Conservation (phyloP, 2,797 vertebrate species). For the Artibeus lituratus region DNA sequence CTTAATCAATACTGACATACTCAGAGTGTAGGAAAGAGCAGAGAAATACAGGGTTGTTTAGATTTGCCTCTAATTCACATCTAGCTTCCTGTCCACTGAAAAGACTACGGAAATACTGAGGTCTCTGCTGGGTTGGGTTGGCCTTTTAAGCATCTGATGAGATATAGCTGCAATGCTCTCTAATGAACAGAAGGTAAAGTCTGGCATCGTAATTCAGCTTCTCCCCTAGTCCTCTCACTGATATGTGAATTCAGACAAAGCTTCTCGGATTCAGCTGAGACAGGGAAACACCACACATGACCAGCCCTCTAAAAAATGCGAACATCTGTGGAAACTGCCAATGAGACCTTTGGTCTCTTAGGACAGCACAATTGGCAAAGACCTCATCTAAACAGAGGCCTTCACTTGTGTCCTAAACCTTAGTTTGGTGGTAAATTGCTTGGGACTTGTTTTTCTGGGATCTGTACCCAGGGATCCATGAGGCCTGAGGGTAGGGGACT, state of each 20-base stretch:
- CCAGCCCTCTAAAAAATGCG: background rate
- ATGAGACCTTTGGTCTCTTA: background rate
- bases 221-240: background rate
- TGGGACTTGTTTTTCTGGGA: background rate
- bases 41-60: background rate
- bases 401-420: background rate
- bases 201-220: background rate
- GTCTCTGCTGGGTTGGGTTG: background rate
- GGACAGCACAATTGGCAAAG: background rate
- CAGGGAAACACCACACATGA: background rate
- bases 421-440: conserved; percentile 1
- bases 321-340: conserved; percentile 18
- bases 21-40: background rate
- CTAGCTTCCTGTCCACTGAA: background rate
- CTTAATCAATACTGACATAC: background rate
- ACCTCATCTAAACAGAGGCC: background rate
- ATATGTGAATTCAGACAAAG: background rate
- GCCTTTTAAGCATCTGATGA: background rate
- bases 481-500: background rate
- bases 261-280: background rate
- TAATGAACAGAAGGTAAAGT: background rate
- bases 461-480: background rate
- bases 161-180: background rate
- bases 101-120: background rate
- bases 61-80: background rate